Base-by-base conservation (phyloP, 2,888 invertebrate genomes). In the Coelinius sp. region DNA sequence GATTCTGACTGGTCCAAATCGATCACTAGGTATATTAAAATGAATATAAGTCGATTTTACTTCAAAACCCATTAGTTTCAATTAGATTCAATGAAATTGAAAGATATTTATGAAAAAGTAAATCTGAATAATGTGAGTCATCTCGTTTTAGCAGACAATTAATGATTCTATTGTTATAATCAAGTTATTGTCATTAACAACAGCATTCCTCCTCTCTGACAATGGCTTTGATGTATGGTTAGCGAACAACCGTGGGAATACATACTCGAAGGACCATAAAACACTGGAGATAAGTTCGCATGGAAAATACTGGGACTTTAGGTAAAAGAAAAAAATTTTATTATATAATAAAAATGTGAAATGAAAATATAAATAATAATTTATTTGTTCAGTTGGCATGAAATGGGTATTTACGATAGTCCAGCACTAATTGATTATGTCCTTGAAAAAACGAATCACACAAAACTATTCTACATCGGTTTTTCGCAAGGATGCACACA, bases 1-100 rank as follows among this genome's bases (percentile, higher is more conserved):
- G 90, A 88, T 94, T 6, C 89, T 93, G 73, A 92, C 93, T 89
- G 91, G 92, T 0, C 92, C 92, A 0, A 89, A 90, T 69, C 90
- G 91, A 78, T 92, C 92, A 78, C 85, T 94, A 25, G 91, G 93
- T 92, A 85, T 56, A n/a, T n/a, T n/a, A n/a, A n/a, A n/a, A n/a
- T n/a, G n/a, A n/a, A n/a, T n/a, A n/a, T n/a, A n/a, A n/a, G n/a
- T n/a, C n/a, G n/a, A n/a, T n/a, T n/a, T n/a, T n/a, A n/a, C n/a
- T n/a, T n/a, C n/a, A n/a, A n/a, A n/a, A n/a, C n/a, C n/a, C n/a
- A n/a, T n/a, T n/a, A n/a, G n/a, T n/a, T n/a, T n/a, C n/a, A n/a
- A n/a, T n/a, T n/a, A n/a, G n/a, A n/a, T n/a, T n/a, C n/a, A n/a
- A n/a, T n/a, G n/a, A n/a, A n/a, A n/a, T n/a, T n/a, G n/a, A n/a